Base-by-base conservation (phyloP, 2,797 vertebrate species). In the Sparidentex hasta region DNA sequence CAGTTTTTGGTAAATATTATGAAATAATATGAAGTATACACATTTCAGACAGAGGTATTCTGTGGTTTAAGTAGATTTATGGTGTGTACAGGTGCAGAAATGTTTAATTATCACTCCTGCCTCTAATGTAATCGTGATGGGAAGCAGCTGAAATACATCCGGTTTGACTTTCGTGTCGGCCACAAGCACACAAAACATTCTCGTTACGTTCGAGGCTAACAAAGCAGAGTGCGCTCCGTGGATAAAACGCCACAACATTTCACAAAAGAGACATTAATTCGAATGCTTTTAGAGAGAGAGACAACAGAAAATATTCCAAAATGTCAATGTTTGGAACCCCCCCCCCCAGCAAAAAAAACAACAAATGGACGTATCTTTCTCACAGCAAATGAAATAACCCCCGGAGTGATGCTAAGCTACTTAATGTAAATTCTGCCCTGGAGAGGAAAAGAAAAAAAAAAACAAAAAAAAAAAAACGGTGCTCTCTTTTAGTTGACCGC, bases 341-440 rank as follows among this genome's bases (percentile, higher is more conserved):
- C 27, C 27, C 27, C 27, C 27, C 2, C 27, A 27, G 4, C 6
- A 33, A 33, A 38, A 54, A 74, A 90, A 38, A 85, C 56, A 38
- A 85, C 56, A 70, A 88, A 90, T 82, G 74, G 70, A 90, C 76
- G 38, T 86, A 90, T 88, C 80, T 89, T 76, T 82, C 46, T 46
- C 58, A 81, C 56, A 68, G 76, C 58, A 84, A 93, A 43, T 68
- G 80, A 80, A 87, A 88, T 80, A 87, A 92, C 80, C 33, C 29
- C 78, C 71, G 48, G 79, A 89, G 77, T 85, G 81, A 91, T 83
- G 83, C 78, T 93, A 94, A 94, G 91, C 90, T 93, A 76, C 94
- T 94, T 94, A 93, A 88, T 88, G 82, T 86, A 91, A 94, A 93
- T 80, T 92, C 84, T 92, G 90, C 81, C 86, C 87, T 47, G 79